Conservation (phyloP, 2,888 invertebrate species). For the Monopis laevigella region DNA sequence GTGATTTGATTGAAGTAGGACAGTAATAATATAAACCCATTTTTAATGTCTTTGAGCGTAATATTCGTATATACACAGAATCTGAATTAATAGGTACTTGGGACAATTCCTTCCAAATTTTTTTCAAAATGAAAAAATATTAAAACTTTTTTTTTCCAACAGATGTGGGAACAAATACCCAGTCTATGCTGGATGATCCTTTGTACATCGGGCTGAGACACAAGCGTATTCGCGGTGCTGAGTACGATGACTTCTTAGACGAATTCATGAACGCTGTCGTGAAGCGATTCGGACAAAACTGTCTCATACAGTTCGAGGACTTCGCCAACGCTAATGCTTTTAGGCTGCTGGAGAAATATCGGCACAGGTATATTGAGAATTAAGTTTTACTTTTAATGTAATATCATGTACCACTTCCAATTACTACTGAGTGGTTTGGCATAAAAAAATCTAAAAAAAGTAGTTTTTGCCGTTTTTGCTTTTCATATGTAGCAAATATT, state of each 20-base stretch:
- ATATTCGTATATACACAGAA: no score
- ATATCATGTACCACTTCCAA: no score
- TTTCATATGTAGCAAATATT: neutral
- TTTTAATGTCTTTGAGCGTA: no score
- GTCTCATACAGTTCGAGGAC: slow-evolving; percentile 95
- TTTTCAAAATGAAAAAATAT: no score
- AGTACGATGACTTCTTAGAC: slow-evolving; percentile 93
- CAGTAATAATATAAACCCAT: no score
- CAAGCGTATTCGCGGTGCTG: slow-evolving; percentile 80
- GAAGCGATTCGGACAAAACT: slow-evolving; percentile 84
- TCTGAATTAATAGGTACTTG: no score
- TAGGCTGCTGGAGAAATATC: slow-evolving; percentile 88
- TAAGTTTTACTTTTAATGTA: no score
- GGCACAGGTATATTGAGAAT: slow-evolving; percentile 77
- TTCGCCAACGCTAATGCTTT: slow-evolving; percentile 98
- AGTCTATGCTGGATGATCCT: slow-evolving; percentile 88
- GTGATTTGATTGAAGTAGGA: no score
- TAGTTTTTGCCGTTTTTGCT: neutral
- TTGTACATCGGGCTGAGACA: slow-evolving; percentile 94
- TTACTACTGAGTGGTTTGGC: no score
- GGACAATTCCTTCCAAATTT: no score
- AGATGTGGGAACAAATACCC: slow-evolving; percentile 92
- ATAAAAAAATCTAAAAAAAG: no score
- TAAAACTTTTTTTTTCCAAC: no score
- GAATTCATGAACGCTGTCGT: slow-evolving; percentile 97